These are phyloP conservation scores for Pheucticus melanocephalus DNA, from an alignment of 2,113 vertebrate species.

Conservation along the genomic window DNA sequence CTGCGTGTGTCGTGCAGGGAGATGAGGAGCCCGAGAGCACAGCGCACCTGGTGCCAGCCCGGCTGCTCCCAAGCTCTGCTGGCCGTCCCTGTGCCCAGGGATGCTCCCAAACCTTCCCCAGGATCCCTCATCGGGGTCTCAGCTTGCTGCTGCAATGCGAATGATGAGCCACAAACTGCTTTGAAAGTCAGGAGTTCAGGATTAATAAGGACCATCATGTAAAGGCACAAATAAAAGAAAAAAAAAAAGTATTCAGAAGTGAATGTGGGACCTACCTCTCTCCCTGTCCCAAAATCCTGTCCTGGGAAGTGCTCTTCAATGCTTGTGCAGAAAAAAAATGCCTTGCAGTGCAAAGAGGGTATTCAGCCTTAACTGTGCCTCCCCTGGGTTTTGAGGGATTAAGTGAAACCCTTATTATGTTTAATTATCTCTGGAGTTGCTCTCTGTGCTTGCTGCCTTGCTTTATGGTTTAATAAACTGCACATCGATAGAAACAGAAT, in stretches of 20 bases:
- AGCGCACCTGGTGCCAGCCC: neutral
- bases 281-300: neutral
- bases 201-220: neutral
- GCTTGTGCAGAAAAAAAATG: neutral
- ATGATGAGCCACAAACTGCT: neutral
- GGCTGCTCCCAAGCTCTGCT: neutral
- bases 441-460: slow-evolving; percentile 58
- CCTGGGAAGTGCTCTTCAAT: neutral
- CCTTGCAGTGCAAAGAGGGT: slow-evolving; percentile 25
- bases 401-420: slow-evolving; percentile 69
- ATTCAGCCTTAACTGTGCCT: slow-evolving; percentile 55
- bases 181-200: neutral
- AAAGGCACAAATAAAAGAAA: neutral
- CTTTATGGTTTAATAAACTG: slow-evolving; percentile 74
- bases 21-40: neutral
- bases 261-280: slow-evolving; percentile 14
- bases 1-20: neutral
- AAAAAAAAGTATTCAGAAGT: neutral
- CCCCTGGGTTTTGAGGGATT: slow-evolving; percentile 65
- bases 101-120: neutral
- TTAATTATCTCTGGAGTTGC: slow-evolving; percentile 69
- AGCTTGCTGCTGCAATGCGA: neutral
- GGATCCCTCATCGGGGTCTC: neutral
- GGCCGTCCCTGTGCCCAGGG: neutral
- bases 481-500: slow-evolving; percentile 52